These are phyloP conservation scores for Eueides isabella DNA, from an alignment of 1,140 invertebrate species.

Conservation along the genomic window DNA sequence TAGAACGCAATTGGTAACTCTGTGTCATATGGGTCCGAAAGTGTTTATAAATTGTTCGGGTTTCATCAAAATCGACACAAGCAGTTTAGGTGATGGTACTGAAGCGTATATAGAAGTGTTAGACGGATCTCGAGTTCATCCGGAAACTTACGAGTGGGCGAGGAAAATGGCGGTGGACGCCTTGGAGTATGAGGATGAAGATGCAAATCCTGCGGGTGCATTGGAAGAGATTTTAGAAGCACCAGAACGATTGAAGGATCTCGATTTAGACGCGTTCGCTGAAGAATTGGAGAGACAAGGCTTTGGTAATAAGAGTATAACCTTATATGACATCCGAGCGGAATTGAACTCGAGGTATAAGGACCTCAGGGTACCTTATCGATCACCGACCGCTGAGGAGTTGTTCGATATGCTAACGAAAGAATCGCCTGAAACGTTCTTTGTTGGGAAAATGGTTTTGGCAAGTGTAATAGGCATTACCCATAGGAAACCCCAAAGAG, in stretches of 20 bases:
- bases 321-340: conserved; percentile 97
- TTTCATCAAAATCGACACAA: conserved; percentile 99
- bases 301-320: conserved; percentile 98
- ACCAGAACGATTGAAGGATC: conserved; percentile 96
- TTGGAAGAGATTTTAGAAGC: conserved; percentile 98
- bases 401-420: conserved; percentile 98
- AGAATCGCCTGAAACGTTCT: conserved; percentile 97
- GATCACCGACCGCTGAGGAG: conserved; percentile 91
- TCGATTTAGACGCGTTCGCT: conserved; percentile 99
- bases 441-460: conserved; percentile 93
- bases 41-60: conserved; percentile 99
- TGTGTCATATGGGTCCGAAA: conserved; percentile 98
- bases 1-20: conserved; percentile 96
- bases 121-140: conserved; percentile 98
- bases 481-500: conserved; percentile 94
- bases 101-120: conserved; percentile 98
- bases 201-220: conserved; percentile 97
- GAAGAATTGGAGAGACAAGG: conserved; percentile 97
- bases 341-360: conserved; percentile 98
- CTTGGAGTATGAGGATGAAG: conserved; percentile 98
- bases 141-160: conserved; percentile 99
- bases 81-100: conserved; percentile 95
- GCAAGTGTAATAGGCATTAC: conserved; percentile 90
- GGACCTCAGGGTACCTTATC: conserved; percentile 93
- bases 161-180: conserved; percentile 99